Evolutionary conservation across 2,113 vertebrate species (phyloP).

Genomic region (Lycaon pictus): DNA sequence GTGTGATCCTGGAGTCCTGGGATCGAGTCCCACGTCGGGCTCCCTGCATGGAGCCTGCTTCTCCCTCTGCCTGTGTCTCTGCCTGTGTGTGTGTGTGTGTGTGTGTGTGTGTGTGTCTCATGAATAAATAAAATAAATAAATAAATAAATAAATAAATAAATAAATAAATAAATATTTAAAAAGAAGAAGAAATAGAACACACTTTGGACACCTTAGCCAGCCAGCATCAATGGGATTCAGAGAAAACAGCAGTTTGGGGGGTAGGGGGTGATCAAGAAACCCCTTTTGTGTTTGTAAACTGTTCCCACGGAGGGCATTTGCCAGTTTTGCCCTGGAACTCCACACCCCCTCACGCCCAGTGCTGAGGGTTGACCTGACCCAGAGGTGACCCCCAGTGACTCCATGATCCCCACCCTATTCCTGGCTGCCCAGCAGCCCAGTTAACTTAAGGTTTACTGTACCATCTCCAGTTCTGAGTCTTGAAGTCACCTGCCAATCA

Average conservation of each 20-base stretch:
- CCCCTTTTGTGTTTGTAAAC: not conserved
- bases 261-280: not conserved
- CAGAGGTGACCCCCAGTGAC: no score
- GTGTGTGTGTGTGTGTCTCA: no score
- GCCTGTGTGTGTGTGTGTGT: no score
- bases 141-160: no score
- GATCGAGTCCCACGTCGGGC: no score
- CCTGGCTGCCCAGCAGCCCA: not conserved
- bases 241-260: not conserved
- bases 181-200: not conserved
- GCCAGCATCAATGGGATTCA: not conserved
- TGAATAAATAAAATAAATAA: no score
- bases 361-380: not conserved
- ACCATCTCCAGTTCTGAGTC: not conserved
- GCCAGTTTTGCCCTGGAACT: not conserved
- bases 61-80: no score
- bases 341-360: not conserved
- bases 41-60: no score
- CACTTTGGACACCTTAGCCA: not conserved
- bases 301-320: not conserved
- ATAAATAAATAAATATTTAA: no score
- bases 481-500: no score
- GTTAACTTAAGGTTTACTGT: not conserved
- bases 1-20: no score
- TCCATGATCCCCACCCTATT: not conserved